These are phyloP conservation scores for Paragorgia papillata DNA, from an alignment of 92 coral and sea anemone species.

Conservation along the genomic window DNA sequence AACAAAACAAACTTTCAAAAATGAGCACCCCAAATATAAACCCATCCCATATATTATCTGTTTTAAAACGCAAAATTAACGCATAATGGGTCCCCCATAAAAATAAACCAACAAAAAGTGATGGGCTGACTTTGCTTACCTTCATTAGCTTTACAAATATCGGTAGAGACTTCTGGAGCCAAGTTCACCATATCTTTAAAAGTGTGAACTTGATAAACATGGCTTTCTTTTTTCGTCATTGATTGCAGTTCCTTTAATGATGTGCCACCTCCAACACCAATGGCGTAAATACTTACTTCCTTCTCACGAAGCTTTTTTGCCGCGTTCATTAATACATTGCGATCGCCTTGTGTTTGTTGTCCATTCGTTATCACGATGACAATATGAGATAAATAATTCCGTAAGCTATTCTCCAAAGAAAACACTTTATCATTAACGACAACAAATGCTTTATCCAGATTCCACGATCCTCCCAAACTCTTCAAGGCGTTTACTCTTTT, in stretches of 20 bases:
- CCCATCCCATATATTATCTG: too few species aligned
- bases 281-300: not conserved
- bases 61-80: too few species aligned
- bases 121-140: too few species aligned
- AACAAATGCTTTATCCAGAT: slow-evolving; percentile 4
- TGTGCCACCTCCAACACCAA: slow-evolving; percentile 19
- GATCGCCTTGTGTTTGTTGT: not conserved
- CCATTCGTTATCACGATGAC: slow-evolving; percentile 16
- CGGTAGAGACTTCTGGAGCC: not conserved
- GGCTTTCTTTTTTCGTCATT: slow-evolving; percentile 1
- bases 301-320: slow-evolving; percentile 15
- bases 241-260: slow-evolving; percentile 18
- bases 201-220: not conserved
- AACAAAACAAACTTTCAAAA: too few species aligned
- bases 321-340: not conserved
- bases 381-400: slow-evolving; percentile 10
- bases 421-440: not conserved
- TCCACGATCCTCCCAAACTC: slow-evolving; percentile 11
- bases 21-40: too few species aligned
- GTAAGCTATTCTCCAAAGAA: not conserved
- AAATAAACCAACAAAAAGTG: too few species aligned
- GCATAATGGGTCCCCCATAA: too few species aligned
- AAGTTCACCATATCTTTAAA: slow-evolving; percentile 15
- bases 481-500: not conserved
- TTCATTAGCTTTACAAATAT: not conserved